Conservation (phyloP, 2,888 invertebrate species). For the Candidula unifasciata region DNA sequence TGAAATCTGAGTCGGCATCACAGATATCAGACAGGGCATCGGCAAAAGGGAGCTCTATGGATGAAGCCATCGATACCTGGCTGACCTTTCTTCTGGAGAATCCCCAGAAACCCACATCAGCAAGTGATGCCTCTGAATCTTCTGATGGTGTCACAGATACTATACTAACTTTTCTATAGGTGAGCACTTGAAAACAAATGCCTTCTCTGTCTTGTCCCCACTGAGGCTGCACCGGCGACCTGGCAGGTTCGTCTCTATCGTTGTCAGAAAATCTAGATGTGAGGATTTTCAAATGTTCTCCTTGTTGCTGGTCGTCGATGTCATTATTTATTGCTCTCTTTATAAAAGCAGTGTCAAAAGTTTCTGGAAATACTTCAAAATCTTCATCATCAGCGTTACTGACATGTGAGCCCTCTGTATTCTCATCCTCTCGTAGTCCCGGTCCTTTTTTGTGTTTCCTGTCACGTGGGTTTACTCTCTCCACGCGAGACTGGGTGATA, state of each 20-base stretch:
- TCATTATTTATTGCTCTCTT: conserved; percentile 3
- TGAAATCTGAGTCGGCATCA: neutral
- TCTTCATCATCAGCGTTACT: neutral
- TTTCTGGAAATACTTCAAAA: conserved; percentile 5
- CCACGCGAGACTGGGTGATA: neutral
- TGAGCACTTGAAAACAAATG: conserved; percentile 15
- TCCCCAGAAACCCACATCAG: neutral
- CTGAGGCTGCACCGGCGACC: too few relatives aligned
- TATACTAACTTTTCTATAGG: conserved; percentile 32
- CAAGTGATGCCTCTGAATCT: neutral
- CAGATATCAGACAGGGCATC: conserved; percentile 9
- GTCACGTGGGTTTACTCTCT: neutral
- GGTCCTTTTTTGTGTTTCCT: neutral
- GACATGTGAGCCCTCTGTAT: neutral
- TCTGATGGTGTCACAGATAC: conserved; percentile 22
- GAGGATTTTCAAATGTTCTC: conserved; percentile 41
- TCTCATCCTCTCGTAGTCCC: neutral
- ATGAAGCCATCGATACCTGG: neutral
- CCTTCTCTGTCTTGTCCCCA: conserved; percentile 17
- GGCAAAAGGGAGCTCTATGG: conserved; percentile 1
- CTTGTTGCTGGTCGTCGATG: conserved; percentile 31
- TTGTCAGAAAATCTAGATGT: neutral
- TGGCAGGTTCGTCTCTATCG: neutral
- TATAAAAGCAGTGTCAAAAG: neutral
- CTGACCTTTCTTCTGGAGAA: neutral